phyloP scores from a whole-genome alignment of 2,888 invertebrate genomes.

The Branchinecta sandiegonensis region DNA sequence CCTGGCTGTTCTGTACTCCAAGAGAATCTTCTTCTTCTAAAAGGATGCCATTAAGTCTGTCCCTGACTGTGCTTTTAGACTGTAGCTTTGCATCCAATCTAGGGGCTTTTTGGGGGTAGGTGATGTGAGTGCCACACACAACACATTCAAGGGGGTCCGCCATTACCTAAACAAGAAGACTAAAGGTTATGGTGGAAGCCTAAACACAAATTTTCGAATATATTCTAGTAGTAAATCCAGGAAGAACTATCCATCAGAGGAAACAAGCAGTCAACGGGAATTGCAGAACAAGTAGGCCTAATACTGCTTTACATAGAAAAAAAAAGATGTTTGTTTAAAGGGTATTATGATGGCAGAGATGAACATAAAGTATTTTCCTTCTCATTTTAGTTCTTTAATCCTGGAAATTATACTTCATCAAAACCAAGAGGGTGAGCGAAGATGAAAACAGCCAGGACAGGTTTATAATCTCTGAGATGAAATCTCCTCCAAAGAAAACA shows the following conservation, averaged over 20 bases:
- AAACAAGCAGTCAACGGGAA: not conserved
- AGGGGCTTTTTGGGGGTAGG: not conserved
- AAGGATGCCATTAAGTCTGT: no score
- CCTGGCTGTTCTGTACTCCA: no score
- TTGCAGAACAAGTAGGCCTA: not conserved
- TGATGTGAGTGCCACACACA: constrained; percentile 12
- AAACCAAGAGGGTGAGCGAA: no score
- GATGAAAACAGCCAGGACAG: no score
- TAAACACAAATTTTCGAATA: not conserved
- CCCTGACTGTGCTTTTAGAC: no score
- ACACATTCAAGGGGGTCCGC: constrained; percentile 5
- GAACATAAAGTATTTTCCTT: no score
- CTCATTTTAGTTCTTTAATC: no score
- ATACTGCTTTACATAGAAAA: not conserved
- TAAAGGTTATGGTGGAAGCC: not conserved
- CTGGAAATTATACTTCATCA: no score
- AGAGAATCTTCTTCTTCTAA: no score
- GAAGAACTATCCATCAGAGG: not conserved
- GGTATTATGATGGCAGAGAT: no score
- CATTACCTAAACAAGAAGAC: not conserved
- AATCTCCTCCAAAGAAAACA: no score
- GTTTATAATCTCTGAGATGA: no score
- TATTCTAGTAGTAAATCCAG: not conserved
- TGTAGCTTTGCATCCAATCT: not conserved
- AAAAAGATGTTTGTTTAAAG: not conserved